Base-by-base conservation (phyloP, 2,888 invertebrate species). In the Drosophila robusta region DNA sequence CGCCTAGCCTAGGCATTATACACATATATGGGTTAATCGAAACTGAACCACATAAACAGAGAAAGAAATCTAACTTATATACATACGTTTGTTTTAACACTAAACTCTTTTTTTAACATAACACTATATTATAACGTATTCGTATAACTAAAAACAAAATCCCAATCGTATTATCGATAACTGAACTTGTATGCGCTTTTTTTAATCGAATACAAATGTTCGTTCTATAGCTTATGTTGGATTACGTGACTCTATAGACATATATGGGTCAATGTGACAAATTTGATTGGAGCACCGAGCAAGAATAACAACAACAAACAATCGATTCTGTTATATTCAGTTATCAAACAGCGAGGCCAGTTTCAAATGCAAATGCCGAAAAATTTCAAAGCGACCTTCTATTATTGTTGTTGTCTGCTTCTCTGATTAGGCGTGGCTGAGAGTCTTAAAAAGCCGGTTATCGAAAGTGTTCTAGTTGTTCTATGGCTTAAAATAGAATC, bases 241-340 rank as follows among this genome's bases (percentile, higher is more conserved):
- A 46, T 24, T 54, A 22, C 8, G n/a, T n/a, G 42, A 41, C 41
- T 42, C 29, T 58, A 44, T 29, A 29, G 29, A 29, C 29, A 36
- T 57, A 75, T 61, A 77, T 75, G 60, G 75, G 75, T 75, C 75
- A 75, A 75, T 77, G 75, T 72, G 73, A 77, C 78, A 63, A 62
- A 56, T 36, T 42, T 52, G 47, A 64, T 65, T 60, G 52, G 46
- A 51, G 36, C 70, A 49, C 54, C 52, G 44, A 47, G 61, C 41
- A 57, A 42, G 44, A 18, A 41, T 8, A 50, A 24, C 14, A 29
- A 29, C 32, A 42, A 26, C 29, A 60, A 38, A 47, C n/a, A 47
- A 12, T 36, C 62, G 4, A 41, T 39, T 18, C 57, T 38, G n/a
- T 34, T 39, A 8, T 45, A 36, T 47, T 44, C 32, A 63, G 46